phyloP scores from a whole-genome alignment of 2,888 invertebrate genomes.

The Meteorus colon region DNA sequence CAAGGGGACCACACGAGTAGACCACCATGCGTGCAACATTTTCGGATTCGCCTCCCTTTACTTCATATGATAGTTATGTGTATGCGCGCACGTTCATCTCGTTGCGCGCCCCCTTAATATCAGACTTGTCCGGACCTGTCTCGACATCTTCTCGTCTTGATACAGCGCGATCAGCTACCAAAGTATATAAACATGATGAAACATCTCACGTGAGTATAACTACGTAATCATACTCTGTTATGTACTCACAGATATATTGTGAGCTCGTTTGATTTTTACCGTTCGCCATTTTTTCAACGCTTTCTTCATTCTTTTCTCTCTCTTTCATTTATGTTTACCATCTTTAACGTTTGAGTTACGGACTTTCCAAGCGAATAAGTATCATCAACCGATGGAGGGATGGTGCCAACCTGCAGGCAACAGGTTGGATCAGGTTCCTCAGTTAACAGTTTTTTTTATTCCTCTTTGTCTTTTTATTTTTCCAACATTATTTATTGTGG shows the following conservation, averaged over 20 bases:
- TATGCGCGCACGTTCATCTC: slow-evolving; percentile 7
- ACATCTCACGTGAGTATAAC: slow-evolving; percentile 60
- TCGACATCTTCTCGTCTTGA: slow-evolving; percentile 4
- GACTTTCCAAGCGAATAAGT: slow-evolving; percentile 40
- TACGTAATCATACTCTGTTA: slow-evolving; percentile 53
- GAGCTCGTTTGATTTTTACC: slow-evolving; percentile 47
- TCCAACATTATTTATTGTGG: too few species aligned
- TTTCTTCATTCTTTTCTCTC: not conserved
- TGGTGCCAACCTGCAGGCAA: slow-evolving; percentile 1
- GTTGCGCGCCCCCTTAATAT: slow-evolving; percentile 20
- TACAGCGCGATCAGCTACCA: slow-evolving; percentile 54
- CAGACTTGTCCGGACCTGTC: slow-evolving; percentile 7
- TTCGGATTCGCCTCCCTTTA: slow-evolving; percentile 54
- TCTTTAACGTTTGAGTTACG: slow-evolving; percentile 47
- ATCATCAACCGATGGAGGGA: slow-evolving; percentile 35
- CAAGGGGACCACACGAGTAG: slow-evolving; percentile 70
- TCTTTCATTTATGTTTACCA: slow-evolving; percentile 12
- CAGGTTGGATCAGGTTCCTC: slow-evolving; percentile 7
- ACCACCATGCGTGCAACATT: slow-evolving; percentile 67
- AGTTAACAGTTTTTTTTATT: not conserved
- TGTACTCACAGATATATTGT: slow-evolving; percentile 46
- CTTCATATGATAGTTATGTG: slow-evolving; percentile 38
- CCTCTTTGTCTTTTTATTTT: not conserved
- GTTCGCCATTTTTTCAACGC: not conserved
- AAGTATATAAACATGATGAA: slow-evolving; percentile 62